Evolutionary conservation across 2,113 vertebrate genomes (phyloP), one percentile per base, ranked within the genome.

Genomic region (Oplegnathus fasciatus): DNA sequence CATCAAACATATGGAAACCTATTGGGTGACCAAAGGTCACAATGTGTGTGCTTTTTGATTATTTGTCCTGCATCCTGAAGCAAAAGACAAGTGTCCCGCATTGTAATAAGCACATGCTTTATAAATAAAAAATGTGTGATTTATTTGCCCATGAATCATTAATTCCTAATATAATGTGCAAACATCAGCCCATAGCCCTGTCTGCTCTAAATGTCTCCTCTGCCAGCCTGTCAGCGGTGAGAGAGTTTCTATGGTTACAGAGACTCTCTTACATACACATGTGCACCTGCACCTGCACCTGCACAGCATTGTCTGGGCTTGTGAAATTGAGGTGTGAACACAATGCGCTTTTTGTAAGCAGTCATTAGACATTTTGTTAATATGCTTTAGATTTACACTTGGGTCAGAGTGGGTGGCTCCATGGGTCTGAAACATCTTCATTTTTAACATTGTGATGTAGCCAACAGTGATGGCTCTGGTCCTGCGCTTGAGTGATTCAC

Each of bases 161-260:
- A 69, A 89, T 75, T 77, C 50, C 30, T 91, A 89, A 91, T 86
- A 86, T 80, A 17, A 70, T 65, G 70, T 77, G 76, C 60, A 88
- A 86, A 88, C 66, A 82, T 78, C 70, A 69, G 74, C 81, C 42
- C 57, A 6, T 48, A 44, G 54, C 57, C 66, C 40, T 48, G 57
- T 60, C 61, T 17, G 46, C 69, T 78, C 71, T 44, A 37, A 73
- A 65, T 26, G 48, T 85, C 58, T 88, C 73, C 50, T 81, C 62
- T 71, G 46, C 48, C 32, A 37, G 65, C 52, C 77, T 85, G 57
- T 77, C 74, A 67, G 77, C 69, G 62, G 14, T 0, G 30, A 79
- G 52, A 50, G 78, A 30, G 87, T 89, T 84, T 72, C 91, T 44
- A 86, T 93, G 88, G 92, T 90, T 84, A 90, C 87, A 24, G 57